Evolutionary conservation across 2,888 invertebrate genomes (phyloP), one percentile per base, ranked within the genome.

Genomic region (Monopis laevigella): DNA sequence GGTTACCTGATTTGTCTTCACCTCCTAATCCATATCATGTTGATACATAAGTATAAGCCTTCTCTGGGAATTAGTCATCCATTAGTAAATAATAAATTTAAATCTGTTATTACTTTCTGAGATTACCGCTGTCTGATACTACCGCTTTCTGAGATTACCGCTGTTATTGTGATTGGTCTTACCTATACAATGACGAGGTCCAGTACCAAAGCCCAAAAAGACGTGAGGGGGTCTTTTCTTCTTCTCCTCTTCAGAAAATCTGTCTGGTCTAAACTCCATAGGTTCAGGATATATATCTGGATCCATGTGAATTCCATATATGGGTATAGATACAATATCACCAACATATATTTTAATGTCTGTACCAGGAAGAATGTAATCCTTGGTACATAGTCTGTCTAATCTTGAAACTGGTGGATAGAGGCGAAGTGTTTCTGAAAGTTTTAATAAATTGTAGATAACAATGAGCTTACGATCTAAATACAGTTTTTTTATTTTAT

Each of bases 351-450:
- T 44, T 1, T 59, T 52, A 3, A 83, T 50, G 1, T 70, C 58
- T 0, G 74, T 71, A 1, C 75, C 81, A 0, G 83, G 82, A 2
- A 86, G 47, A 2, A 54, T 65, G 53, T 84, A 86, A 1, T 80
- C 67, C 49, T 83, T 83, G 1, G 81, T 81, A 46, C 85, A 85
- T 1, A 66, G 53, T 41, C 86, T 64, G 44, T 84, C 84, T 1
- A 85, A 59, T 17, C 80, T 59, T 2, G 80, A 65, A 2, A 82
- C 68, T 1, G 85, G 83, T 0, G 86, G 85, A 55, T 84, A 84
- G 50, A 82, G 58, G 13, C 86, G 71, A 28, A 86, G 58, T 0
- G 84, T 82, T 69, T 87, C 86, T 82, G 65, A 13, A 65, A 73
- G 32, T 19, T 8, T 40, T 7, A 11, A 7, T 7, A 7, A 29